Base-by-base conservation (phyloP, 2,888 invertebrate species). In the Pristionchus mayeri region DNA sequence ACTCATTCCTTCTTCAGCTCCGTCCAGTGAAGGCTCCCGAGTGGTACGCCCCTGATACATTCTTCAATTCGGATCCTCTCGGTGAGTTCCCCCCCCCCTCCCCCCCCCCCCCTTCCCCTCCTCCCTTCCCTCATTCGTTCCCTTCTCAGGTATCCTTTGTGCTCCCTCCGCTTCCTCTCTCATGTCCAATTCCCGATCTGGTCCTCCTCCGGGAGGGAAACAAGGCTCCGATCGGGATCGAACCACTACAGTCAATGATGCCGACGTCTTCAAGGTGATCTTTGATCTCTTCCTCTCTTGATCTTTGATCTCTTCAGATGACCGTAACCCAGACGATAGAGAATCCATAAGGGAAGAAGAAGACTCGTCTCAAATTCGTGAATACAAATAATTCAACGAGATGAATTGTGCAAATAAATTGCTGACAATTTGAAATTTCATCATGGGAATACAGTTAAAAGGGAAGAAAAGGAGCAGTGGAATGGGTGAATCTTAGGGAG, bases 361-460 rank as follows among this genome's bases (percentile, higher is more conserved):
- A 34, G 34, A 11, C 11, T 57, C 57, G n/a, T 24, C 57, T 63
- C 30, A 13, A 63, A 34, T 63, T 34, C 63, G 63, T 63, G 63
- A 30, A 63, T 63, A 63, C 30, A 11, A n/a, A 63, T 30, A 34
- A 63, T 34, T 63, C 63, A 63, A 63, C 63, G 30, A 30, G 30
- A 30, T 63, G 57, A 63, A 63, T 63, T 30, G 30, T 34, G 63
- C 63, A 63, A 34, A 63, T 63, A 63, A 63, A 63, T 63, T 63
- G 63, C 63, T 63, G 63, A n/a, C n/a, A n/a, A n/a, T n/a, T n/a
- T n/a, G n/a, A n/a, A n/a, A n/a, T n/a, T n/a, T n/a, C n/a, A n/a
- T n/a, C n/a, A n/a, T n/a, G n/a, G n/a, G n/a, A n/a, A n/a, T n/a
- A n/a, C n/a, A n/a, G n/a, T n/a, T n/a, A n/a, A n/a, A n/a, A n/a